A percentile compares a stretch with the other conserved stretches of the same genome.
Evolutionary conservation across 2,888 invertebrate genomes (phyloP).

Genomic region (Octonoba sinensis): DNA sequence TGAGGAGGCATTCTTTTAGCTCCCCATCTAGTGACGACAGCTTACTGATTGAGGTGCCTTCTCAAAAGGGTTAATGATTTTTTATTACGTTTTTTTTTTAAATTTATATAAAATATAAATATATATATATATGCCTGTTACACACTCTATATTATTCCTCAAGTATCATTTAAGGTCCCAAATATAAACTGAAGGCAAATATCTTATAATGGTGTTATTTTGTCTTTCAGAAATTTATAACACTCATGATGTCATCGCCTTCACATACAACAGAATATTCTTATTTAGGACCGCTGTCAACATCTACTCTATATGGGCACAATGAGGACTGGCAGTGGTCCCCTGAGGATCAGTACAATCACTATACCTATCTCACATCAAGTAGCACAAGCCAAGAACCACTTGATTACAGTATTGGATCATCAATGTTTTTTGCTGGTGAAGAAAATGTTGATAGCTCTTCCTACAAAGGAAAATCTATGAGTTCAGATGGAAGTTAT

Average conservation of each 20-base stretch:
- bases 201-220: too few relatives aligned
- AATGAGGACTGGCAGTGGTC: slow-evolving; percentile 63
- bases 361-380: slow-evolving; percentile 62
- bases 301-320: slow-evolving; percentile 59
- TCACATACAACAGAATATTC: slow-evolving; percentile 61
- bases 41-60: too few relatives aligned
- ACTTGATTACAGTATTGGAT: slow-evolving; percentile 59
- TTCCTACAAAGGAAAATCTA: slow-evolving; percentile 54
- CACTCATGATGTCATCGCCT: slow-evolving; percentile 54
- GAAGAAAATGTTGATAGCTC: slow-evolving; percentile 62
- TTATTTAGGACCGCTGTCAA: slow-evolving; percentile 61
- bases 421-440: slow-evolving; percentile 50
- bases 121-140: too few relatives aligned
- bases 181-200: too few relatives aligned
- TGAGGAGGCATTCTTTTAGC: too few relatives aligned
- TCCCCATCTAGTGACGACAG: too few relatives aligned
- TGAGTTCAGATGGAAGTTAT: slow-evolving; percentile 57
- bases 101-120: too few relatives aligned
- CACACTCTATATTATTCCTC: too few relatives aligned
- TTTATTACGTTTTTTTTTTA: too few relatives aligned
- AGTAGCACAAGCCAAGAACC: slow-evolving; percentile 62
- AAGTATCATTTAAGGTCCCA: too few relatives aligned
- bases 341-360: slow-evolving; percentile 63
- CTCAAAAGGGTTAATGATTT: too few relatives aligned
- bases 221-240: too few relatives aligned